A percentile compares a stretch with the other conserved stretches of the same genome.
These are phyloP conservation scores for Drosophila serrata DNA, from an alignment of 1,140 invertebrate species.

Conservation along the genomic window DNA sequence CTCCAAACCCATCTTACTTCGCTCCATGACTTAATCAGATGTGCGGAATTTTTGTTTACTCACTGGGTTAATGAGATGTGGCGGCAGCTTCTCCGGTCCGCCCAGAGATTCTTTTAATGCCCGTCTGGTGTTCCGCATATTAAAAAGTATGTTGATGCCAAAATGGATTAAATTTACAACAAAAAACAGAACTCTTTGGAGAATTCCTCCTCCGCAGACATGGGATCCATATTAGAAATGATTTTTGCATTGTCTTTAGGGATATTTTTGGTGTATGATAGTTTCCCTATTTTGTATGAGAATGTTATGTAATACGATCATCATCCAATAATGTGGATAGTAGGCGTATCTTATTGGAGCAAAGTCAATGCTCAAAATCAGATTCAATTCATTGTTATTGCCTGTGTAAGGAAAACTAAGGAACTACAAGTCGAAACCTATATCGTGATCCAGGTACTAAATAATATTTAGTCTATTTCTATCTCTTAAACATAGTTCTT, in stretches of 20 bases:
- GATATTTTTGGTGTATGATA: too few relatives aligned
- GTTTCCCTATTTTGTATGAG: too few relatives aligned
- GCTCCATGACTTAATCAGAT: slow-evolving; percentile 56
- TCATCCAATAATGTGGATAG: background rate
- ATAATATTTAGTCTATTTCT: background rate
- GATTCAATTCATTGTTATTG: background rate
- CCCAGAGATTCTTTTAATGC: slow-evolving; percentile 44
- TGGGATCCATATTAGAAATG: too few relatives aligned
- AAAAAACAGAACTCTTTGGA: background rate
- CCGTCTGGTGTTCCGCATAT: slow-evolving; percentile 39
- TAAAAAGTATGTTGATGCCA: slow-evolving; percentile 56
- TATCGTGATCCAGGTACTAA: background rate
- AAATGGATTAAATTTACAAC: slow-evolving; percentile 11
- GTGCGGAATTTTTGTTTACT: slow-evolving; percentile 32
- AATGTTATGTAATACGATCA: too few relatives aligned
- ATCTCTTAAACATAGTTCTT: background rate
- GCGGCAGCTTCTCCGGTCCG: slow-evolving; percentile 5
- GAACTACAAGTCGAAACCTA: background rate
- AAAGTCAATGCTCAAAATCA: background rate
- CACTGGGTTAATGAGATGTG: slow-evolving; percentile 58
- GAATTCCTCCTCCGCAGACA: background rate
- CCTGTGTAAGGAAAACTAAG: background rate
- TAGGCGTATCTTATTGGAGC: background rate
- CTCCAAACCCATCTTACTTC: slow-evolving; percentile 28
- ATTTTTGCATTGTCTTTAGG: too few relatives aligned